Evolutionary conservation across 2,797 vertebrate genomes (phyloP), one percentile per base, ranked within the genome.

Genomic region (Bovichtus diacanthus): DNA sequence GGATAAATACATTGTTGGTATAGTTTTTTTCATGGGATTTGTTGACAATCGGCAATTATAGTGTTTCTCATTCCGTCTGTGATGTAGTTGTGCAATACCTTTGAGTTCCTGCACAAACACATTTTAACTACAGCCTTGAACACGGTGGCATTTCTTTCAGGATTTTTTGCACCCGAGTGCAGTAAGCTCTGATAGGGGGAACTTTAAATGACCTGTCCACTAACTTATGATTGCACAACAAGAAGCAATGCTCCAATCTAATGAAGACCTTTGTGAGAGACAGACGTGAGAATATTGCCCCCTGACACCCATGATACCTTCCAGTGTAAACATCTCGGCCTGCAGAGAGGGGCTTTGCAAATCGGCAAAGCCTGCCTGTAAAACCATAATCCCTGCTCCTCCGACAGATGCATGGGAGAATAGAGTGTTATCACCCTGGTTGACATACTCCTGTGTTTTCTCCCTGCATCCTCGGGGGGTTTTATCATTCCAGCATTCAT

Each of bases 401-500:
- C 73, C 60, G 82, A 91, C 82, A 84, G 87, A 87, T 74, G 74
- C 73, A 38, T 29, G 18, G 76, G 86, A 90, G 83, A 88, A 89
- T 84, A 69, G 87, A 87, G 91, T 80, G 89, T 94, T 93, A 94
- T 93, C 90, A 87, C 86, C 78, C 86, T 34, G 72, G 80, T 78
- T 90, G 92, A 92, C 92, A 91, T 84, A 84, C 91, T 88, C 83
- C 78, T 88, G 88, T 93, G 90, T 93, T 92, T 90, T 90, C 88
- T 83, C 85, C 82, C 79, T 60, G 83, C 85, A 88, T 91, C 89
- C 90, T 92, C 71, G 10, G 83, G 87, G 87, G 87, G 88, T 90
- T 90, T 93, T 93, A 91, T 91, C 92, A 81, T 85, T 82, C 85
- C 90, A 31, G 75, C 87, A 80, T 90, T 92, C 86, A 87, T 93